A percentile compares a stretch with the other conserved stretches of the same genome.
Conservation (phyloP, 2,888 invertebrate genomes). For the Cryptophagus acutangulus region DNA sequence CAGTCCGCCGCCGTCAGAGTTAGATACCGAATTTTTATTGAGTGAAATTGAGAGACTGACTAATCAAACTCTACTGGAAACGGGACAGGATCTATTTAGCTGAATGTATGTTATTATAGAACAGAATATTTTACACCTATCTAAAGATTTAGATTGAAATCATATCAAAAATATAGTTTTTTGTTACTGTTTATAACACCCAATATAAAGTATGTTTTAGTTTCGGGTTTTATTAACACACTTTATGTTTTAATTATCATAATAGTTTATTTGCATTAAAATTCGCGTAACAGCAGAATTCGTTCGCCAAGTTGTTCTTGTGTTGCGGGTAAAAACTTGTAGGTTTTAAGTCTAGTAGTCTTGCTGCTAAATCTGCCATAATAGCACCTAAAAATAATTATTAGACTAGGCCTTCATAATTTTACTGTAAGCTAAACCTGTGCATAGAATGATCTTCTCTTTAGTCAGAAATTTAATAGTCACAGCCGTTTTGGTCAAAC, state of each 20-base stretch:
- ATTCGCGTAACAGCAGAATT: constrained; percentile 87
- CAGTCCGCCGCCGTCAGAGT: constrained; percentile 48
- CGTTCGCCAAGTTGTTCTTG: constrained; percentile 85
- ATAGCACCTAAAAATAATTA: constrained; percentile 56
- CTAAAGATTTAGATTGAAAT: neutral
- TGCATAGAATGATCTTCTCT: constrained; percentile 78
- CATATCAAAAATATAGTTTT: constrained; percentile 2
- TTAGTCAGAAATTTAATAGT: constrained; percentile 70
- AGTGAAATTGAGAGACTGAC: constrained; percentile 65
- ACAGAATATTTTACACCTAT: constrained; percentile 2
- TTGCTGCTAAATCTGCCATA: constrained; percentile 67
- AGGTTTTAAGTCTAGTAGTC: constrained; percentile 59
- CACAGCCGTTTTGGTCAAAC: constrained; percentile 74
- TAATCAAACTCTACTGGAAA: constrained; percentile 60
- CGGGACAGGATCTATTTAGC: constrained; percentile 50
- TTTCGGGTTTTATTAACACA: constrained; percentile 2
- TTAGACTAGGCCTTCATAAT: neutral
- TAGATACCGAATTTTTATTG: constrained; percentile 61
- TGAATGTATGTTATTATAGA: constrained; percentile 22
- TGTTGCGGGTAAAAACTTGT: constrained; percentile 76
- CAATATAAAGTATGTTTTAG: neutral
- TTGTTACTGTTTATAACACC: neutral
- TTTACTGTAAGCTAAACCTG: constrained; percentile 54
- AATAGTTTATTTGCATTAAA: constrained; percentile 62
- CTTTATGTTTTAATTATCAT: constrained; percentile 9